Base-by-base conservation (phyloP, 1,140 invertebrate genomes). In the Tetraneura akinire region DNA sequence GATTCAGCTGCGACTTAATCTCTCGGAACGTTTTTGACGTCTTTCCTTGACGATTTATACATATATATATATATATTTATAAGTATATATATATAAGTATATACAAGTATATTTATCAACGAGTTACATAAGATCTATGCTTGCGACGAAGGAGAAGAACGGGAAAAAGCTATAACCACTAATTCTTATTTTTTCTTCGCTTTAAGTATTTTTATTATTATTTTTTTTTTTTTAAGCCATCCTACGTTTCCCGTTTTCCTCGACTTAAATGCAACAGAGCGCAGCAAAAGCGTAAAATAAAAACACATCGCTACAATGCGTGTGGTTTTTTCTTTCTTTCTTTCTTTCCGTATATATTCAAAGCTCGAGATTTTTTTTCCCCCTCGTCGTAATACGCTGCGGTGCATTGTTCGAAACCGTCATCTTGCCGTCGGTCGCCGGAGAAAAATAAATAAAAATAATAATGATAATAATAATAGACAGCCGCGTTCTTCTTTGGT, bases 141-240 rank as follows among this genome's bases (percentile, higher is more conserved):
- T n/a, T n/a, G n/a, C n/a, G n/a, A 37, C 8, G 21, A 13, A 5
- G 64, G 51, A 55, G 6, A 5, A 0, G 13, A 16, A n/a, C 14
- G 6, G 16, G 37, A n/a, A 68, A 68, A 68, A 21, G 64, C 37
- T 26, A n/a, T n/a, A n/a, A n/a, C n/a, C n/a, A 68, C 32, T 68
- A 45, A 45, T 68, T 68, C 32, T 32, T 45, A 14, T 16, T 68
- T 14, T 14, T n/a, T 11, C 64, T 21, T 11, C 32, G 8, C 5
- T 66, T 37, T 37, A 3, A 37, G 32, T 37, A 37, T 37, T 37
- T 4, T 37, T 37, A 37, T 37, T 55, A 51, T 51, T n/a, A n/a
- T n/a, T n/a, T n/a, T n/a, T n/a, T n/a, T n/a, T 37, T 64, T 64
- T 68, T 45, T 45, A 42, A 45, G 10, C n/a, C 37, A 3, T 11